Base-by-base conservation (phyloP, 2,797 vertebrate species). In the Pygocentrus nattereri region DNA sequence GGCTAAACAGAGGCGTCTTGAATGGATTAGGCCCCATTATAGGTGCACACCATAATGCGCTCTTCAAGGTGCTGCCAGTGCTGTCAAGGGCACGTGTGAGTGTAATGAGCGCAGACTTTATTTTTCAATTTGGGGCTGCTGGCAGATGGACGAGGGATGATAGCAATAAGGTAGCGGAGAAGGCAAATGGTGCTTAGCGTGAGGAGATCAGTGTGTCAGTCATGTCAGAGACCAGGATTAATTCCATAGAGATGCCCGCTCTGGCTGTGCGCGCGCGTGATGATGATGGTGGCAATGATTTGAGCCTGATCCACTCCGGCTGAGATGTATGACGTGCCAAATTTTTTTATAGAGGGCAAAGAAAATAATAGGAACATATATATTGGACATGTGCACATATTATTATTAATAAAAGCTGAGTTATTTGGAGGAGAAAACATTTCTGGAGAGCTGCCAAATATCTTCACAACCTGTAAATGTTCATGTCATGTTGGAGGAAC, bases 11-110 rank as follows among this genome's bases (percentile, higher is more conserved):
- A 44, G 41, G 61, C 54, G 23, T 61, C 31, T 59, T 3, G 64
- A n/a, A 81, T 47, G 74, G 81, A 83, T 85, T 85, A 78, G 62
- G 72, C 74, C 47, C 81, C 71, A 81, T 85, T 83, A 85, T 67
- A 81, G 47, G 70, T n/a, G 74, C 71, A 71, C 47, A 64, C 30
- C 44, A 15, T 83, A 75, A 83, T 68, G 74, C 41, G 47, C 74
- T 80, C 70, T 76, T 80, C 74, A 83, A 80, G 70, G 74, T 74
- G 69, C 61, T 52, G 25, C 58, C 58, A 76, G 74, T 27, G 2
- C n/a, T 69, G 54, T 69, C 81, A 85, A 81, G 84, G 84, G 64
- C 71, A 52, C 10, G 3, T 41, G 58, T 25, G 25, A 12, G 58
- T 30, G 76, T 69, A 85, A 83, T 61, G 54, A 56, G 69, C 34